Evolutionary conservation across 2,797 vertebrate genomes (phyloP).

Genomic region (Phaenicophaeus curvirostris): DNA sequence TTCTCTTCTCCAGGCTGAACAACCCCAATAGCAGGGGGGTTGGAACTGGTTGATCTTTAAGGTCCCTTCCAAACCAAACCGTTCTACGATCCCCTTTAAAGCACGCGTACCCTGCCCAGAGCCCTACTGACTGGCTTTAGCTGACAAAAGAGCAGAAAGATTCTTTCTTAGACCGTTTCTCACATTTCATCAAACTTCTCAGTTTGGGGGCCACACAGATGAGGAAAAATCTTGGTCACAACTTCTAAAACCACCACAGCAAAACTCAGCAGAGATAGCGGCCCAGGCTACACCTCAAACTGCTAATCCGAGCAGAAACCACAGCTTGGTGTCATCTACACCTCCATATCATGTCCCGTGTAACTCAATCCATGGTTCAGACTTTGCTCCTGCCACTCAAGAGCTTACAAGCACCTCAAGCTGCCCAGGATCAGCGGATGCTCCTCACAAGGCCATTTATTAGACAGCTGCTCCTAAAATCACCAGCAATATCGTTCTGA

Average conservation of each 20-base stretch:
- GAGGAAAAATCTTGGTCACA: not conserved
- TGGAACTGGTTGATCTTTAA: too few species aligned
- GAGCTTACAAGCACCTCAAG: not conserved
- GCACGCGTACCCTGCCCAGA: fast-evolving
- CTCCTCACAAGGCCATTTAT: not conserved
- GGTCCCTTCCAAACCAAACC: too few species aligned
- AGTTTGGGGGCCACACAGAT: not conserved
- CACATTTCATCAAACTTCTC: not conserved
- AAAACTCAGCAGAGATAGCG: not conserved
- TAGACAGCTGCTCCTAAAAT: not conserved
- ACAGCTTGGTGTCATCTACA: not conserved
- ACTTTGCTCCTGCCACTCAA: not conserved
- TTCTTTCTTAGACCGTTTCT: not conserved
- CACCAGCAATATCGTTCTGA: not conserved
- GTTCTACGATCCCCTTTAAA: too few species aligned
- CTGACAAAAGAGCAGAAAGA: not conserved
- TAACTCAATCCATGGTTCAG: fast-evolving
- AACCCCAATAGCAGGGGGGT: too few species aligned
- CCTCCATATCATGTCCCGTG: not conserved
- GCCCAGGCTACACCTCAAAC: not conserved
- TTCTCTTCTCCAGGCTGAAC: too few species aligned
- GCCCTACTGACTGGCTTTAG: not conserved
- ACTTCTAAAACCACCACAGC: not conserved
- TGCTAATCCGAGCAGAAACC: not conserved
- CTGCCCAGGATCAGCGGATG: not conserved